Evolutionary conservation across 2,888 invertebrate genomes (phyloP).

Genomic region (Netelia virgata): DNA sequence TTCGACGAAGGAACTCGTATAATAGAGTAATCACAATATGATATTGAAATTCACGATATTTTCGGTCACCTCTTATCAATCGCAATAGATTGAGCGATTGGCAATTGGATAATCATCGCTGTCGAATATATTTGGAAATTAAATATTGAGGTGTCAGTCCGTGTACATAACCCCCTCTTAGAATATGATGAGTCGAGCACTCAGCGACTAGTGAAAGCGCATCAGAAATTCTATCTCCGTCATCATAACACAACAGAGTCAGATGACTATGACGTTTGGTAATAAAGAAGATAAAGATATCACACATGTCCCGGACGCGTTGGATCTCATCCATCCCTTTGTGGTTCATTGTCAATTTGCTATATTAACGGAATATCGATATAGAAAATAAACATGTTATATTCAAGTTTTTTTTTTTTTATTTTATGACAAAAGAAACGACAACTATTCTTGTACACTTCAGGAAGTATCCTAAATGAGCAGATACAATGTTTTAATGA

Average conservation of each 20-base stretch:
- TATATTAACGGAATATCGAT: neutral
- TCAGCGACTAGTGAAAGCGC: slow-evolving; percentile 36
- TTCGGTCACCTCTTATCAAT: neutral
- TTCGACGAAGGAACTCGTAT: neutral
- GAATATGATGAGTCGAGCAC: neutral
- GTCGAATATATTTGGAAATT: neutral
- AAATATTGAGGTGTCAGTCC: neutral
- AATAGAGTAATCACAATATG: neutral
- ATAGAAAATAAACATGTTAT: neutral
- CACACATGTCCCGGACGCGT: neutral
- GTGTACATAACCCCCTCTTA: slow-evolving; percentile 1
- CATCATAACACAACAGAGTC: neutral
- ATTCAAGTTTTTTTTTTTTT: neutral
- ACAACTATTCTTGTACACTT: neutral
- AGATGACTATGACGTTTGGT: neutral
- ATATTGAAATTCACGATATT: neutral
- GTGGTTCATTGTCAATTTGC: neutral
- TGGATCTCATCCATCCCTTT: neutral
- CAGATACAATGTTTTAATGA: too few species aligned
- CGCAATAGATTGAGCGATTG: neutral
- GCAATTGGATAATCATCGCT: neutral
- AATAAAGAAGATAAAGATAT: neutral
- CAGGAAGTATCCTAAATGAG: too few species aligned
- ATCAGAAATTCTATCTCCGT: slow-evolving; percentile 22
- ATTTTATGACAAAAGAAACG: neutral